Evolutionary conservation across 2,888 invertebrate genomes (phyloP).

Genomic region (Fabriciana adippe): DNA sequence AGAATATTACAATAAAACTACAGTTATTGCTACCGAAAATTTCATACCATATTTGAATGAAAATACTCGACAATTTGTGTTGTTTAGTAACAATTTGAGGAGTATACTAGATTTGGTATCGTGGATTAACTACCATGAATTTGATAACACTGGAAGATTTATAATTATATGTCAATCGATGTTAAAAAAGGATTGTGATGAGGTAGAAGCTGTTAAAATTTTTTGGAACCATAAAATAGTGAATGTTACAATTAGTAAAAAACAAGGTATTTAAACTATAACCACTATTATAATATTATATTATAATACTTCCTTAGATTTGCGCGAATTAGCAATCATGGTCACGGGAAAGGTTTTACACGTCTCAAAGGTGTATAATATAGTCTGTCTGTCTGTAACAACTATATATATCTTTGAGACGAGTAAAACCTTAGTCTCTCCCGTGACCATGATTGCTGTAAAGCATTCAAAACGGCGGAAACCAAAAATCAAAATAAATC

Average conservation of each 20-base stretch:
- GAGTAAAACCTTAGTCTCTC: too few relatives aligned
- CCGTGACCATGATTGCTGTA: too few relatives aligned
- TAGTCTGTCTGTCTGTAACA: too few relatives aligned
- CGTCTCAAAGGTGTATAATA: too few relatives aligned
- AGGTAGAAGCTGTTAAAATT: slow-evolving; percentile 49
- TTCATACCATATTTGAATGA: slow-evolving; percentile 45
- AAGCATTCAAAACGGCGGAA: too few relatives aligned
- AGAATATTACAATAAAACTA: slow-evolving; percentile 51
- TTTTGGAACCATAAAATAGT: slow-evolving; percentile 62
- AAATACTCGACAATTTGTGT: slow-evolving; percentile 54
- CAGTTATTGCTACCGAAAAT: slow-evolving; percentile 51
- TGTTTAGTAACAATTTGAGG: slow-evolving; percentile 54
- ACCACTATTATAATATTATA: too few relatives aligned
- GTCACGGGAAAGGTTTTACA: too few relatives aligned
- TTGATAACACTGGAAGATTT: slow-evolving; percentile 63
- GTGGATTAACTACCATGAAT: slow-evolving; percentile 51
- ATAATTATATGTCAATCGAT: slow-evolving; percentile 61
- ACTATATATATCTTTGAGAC: too few relatives aligned
- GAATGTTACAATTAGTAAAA: slow-evolving; percentile 48
- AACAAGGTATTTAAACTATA: not conserved
- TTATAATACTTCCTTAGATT: too few relatives aligned
- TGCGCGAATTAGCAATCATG: too few relatives aligned
- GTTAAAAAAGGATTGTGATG: slow-evolving; percentile 52
- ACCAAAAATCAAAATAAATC: too few relatives aligned
- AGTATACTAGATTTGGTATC: slow-evolving; percentile 50